Conservation (phyloP, 2,113 vertebrate species). For the Rana temporaria region DNA sequence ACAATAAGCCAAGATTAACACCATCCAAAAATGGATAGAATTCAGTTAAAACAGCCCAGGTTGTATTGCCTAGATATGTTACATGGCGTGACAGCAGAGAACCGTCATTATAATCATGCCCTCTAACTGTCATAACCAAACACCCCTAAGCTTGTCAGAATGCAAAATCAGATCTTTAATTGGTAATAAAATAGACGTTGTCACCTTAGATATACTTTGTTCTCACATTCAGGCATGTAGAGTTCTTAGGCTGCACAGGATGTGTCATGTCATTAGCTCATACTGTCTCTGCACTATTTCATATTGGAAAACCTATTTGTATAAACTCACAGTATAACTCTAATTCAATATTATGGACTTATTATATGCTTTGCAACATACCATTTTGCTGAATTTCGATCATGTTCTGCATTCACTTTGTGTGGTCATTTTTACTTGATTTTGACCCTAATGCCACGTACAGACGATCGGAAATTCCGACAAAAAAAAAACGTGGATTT, state of each 20-base stretch:
- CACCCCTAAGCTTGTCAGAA: slow-evolving; percentile 23
- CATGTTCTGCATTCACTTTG: neutral
- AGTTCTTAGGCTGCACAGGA: neutral
- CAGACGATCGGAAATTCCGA: too few species aligned
- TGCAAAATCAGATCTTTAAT: slow-evolving; percentile 17
- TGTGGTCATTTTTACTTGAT: neutral
- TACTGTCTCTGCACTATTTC: neutral
- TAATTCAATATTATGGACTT: too few species aligned
- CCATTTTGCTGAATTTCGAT: neutral
- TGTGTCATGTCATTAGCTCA: neutral
- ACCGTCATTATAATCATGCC: slow-evolving; percentile 4
- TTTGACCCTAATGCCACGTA: too few species aligned
- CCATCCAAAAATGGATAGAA: neutral
- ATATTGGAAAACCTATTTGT: neutral
- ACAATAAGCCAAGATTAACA: neutral
- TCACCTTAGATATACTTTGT: slow-evolving; percentile 1
- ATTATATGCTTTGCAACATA: neutral
- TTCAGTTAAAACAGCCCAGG: neutral
- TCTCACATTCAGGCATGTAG: neutral
- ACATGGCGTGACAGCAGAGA: neutral
- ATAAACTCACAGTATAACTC: neutral
- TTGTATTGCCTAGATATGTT: neutral
- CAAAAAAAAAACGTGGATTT: too few species aligned
- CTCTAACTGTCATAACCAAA: slow-evolving; percentile 26
- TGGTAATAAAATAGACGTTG: slow-evolving; percentile 13